Evolutionary conservation across 2,888 invertebrate genomes (phyloP).

Genomic region (Dromius quadrimaculatus): DNA sequence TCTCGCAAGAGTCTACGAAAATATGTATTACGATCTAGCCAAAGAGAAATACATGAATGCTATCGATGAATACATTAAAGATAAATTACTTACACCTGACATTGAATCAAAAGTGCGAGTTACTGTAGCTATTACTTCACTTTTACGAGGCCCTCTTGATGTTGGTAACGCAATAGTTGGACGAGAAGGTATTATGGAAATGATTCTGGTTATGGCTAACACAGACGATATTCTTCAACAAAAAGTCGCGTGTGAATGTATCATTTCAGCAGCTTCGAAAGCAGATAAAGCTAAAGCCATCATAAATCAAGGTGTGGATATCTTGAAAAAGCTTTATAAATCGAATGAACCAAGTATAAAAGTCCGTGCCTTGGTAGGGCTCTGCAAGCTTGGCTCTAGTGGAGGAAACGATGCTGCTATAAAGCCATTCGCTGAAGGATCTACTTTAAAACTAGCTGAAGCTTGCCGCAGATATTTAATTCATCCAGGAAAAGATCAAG

Average conservation of each 20-base stretch:
- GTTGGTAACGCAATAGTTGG: slow-evolving; percentile 90
- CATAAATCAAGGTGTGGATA: slow-evolving; percentile 88
- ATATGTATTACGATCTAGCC: slow-evolving; percentile 92
- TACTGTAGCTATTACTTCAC: slow-evolving; percentile 87
- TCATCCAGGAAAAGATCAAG: slow-evolving; percentile 88
- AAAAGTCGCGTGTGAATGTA: slow-evolving; percentile 94
- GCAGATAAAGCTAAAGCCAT: slow-evolving; percentile 95
- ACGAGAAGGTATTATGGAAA: slow-evolving; percentile 90
- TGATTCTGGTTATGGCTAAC: slow-evolving; percentile 97
- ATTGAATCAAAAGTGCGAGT: slow-evolving; percentile 91
- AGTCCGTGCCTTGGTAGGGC: slow-evolving; percentile 89
- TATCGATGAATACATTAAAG: slow-evolving; percentile 88
- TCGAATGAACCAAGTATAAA: slow-evolving; percentile 91
- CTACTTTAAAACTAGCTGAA: slow-evolving; percentile 90
- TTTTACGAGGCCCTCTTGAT: slow-evolving; percentile 92
- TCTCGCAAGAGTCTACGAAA: slow-evolving; percentile 91
- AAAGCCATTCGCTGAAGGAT: slow-evolving; percentile 95
- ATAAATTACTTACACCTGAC: slow-evolving; percentile 85
- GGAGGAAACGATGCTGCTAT: slow-evolving; percentile 96
- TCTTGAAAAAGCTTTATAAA: slow-evolving; percentile 92
- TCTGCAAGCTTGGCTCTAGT: slow-evolving; percentile 95
- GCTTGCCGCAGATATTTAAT: slow-evolving; percentile 93
- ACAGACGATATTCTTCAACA: slow-evolving; percentile 92
- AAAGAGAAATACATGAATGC: slow-evolving; percentile 79
- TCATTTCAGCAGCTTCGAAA: slow-evolving; percentile 96